Evolutionary conservation across 1,140 invertebrate species (phyloP), one percentile per base, ranked within the genome.

Genomic region (Zophobas morio): DNA sequence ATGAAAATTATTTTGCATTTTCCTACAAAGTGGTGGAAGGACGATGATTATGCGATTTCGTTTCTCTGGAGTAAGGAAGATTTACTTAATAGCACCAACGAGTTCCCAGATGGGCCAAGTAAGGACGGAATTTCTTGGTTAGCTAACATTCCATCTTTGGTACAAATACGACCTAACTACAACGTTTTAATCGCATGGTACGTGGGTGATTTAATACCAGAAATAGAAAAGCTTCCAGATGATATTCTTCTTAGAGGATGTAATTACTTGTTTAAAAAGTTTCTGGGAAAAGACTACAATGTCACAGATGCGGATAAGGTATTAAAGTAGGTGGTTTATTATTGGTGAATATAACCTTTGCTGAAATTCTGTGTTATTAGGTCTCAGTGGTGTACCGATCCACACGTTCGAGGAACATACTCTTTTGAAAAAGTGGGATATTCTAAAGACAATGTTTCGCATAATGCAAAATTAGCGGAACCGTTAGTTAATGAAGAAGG

Each of bases 1-100:
- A 90, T 94, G 82, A 96, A 96, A 86, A 90, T 97, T 54, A 95
- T 93, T 81, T 81, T 94, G 32, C 89, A 92, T 81, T 94, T 92
- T 34, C 49, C 49, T 6, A 1, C 36, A 33, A 73, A 56, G 35
- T 74, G 72, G 72, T 74, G 72, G 72, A 20, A 60, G 0, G 72
- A 74, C 2, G 34, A 39, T 34, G 51, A 74, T 60, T 32, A n/a
- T 8, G 20, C 34, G 5, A 37, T 42, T 53, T 74, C 33, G 6
- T 57, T 56, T 32, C 6, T 57, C 3, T 74, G 72, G 72, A 57
- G 8, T 37, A 39, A 57, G 1, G 54, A 60, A 57, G 72, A 74
- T 46, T 42, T 46, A 37, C 5, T 6, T 33, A 40, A 37, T 1
- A 6, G 32, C 5, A 33, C 32, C 2, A 40, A 74, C 0, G 72